Conservation (phyloP, 2,113 vertebrate species). For the Leucopsar rothschildi region DNA sequence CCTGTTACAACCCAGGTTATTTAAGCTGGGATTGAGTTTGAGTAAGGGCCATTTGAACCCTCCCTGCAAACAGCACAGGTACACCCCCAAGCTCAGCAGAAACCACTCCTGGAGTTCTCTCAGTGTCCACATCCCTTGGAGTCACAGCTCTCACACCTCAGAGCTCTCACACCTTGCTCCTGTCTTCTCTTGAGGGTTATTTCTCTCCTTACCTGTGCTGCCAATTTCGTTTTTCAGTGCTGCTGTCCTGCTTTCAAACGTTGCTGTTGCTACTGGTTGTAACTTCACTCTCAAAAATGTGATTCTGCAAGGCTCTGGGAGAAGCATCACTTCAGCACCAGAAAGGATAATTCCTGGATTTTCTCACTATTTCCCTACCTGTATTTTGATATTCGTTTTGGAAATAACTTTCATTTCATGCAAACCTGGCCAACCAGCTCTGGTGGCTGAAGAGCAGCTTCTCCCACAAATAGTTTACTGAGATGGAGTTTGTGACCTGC, state of each 20-base stretch:
- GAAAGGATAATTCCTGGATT: neutral
- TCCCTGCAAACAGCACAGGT: neutral
- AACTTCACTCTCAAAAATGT: neutral
- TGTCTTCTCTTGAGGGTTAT: neutral
- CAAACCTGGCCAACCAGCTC: neutral
- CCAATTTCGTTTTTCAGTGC: accelerated
- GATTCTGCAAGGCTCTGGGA: neutral
- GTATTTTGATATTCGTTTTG: neutral
- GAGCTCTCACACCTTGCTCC: neutral
- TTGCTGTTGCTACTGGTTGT: neutral
- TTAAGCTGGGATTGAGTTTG: neutral
- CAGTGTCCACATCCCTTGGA: too few species aligned
- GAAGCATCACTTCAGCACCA: neutral
- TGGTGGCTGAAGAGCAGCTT: neutral
- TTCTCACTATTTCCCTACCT: neutral
- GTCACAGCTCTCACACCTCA: too few species aligned
- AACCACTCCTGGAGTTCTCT: neutral
- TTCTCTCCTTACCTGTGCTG: neutral
- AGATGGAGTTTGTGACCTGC: neutral
- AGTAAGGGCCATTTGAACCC: neutral
- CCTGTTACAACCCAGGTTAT: too few species aligned
- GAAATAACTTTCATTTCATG: neutral
- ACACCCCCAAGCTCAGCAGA: neutral
- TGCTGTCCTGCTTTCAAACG: neutral
- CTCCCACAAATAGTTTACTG: neutral